Evolutionary conservation across 1,140 invertebrate genomes (phyloP).

Genomic region (Dolichoris vasculosae): DNA sequence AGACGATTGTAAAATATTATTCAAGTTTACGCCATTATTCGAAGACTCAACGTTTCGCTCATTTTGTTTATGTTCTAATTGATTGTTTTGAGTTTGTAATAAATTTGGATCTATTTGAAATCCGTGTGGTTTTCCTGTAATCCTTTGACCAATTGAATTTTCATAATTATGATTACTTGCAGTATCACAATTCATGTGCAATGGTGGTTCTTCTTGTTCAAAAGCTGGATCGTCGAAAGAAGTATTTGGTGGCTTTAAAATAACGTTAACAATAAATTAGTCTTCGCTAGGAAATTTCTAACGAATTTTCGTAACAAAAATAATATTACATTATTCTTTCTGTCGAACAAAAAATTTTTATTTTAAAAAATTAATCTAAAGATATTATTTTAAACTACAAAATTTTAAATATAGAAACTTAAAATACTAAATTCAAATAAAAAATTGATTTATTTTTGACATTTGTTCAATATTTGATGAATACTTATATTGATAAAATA

Average conservation of each 20-base stretch:
- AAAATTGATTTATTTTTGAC: no score
- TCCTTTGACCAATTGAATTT: not conserved
- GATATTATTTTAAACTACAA: no score
- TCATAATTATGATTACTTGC: constrained; percentile 39
- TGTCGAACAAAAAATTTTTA: no score
- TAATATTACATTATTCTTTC: no score
- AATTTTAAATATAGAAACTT: no score
- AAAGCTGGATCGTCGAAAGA: constrained; percentile 49
- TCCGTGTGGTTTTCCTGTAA: constrained; percentile 19
- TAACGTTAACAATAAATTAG: not conserved
- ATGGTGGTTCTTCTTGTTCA: constrained; percentile 51
- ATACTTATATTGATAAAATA: not conserved
- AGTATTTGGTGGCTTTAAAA: not conserved
- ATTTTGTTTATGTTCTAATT: constrained; percentile 47
- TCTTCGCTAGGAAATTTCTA: no score
- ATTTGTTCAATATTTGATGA: not conserved
- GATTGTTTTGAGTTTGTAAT: not conserved
- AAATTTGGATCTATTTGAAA: constrained; percentile 50
- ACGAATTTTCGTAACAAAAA: no score
- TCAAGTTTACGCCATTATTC: constrained; percentile 4
- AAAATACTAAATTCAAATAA: no score
- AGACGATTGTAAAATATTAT: constrained; percentile 27
- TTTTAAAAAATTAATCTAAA: no score
- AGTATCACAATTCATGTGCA: constrained; percentile 51
- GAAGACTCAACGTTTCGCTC: constrained; percentile 54